Evolutionary conservation across 2,797 vertebrate species (phyloP).

Genomic region (Melanotaenia maccullochi): DNA sequence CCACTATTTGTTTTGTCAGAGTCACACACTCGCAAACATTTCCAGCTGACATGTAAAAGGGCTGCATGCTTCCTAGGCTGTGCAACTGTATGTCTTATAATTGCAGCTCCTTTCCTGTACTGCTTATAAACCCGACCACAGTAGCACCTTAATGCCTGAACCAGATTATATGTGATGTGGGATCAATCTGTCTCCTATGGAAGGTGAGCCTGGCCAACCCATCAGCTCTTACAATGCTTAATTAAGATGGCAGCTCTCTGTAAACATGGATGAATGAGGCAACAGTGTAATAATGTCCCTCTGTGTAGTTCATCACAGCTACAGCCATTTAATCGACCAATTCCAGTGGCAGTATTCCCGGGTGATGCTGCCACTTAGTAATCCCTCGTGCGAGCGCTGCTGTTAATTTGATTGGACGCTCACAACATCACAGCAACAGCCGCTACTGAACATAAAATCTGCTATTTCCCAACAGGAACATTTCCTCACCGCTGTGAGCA

Average conservation of each 20-base stretch:
- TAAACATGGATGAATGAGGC: slow-evolving; percentile 68
- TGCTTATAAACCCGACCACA: slow-evolving; percentile 21
- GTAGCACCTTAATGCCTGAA: slow-evolving; percentile 51
- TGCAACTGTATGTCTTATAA: slow-evolving; percentile 9
- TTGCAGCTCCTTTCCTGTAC: slow-evolving; percentile 11
- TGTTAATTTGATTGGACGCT: slow-evolving; percentile 67
- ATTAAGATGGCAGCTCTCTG: slow-evolving; percentile 74
- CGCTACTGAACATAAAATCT: slow-evolving; percentile 29
- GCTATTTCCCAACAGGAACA: slow-evolving; percentile 40
- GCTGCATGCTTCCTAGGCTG: neutral
- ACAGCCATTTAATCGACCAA: slow-evolving; percentile 62
- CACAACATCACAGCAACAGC: slow-evolving; percentile 46
- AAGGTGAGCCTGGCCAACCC: slow-evolving; percentile 54
- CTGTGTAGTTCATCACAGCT: slow-evolving; percentile 49
- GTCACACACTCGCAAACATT: slow-evolving; percentile 37
- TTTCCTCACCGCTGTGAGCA: slow-evolving; percentile 38
- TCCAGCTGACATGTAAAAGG: slow-evolving; percentile 22
- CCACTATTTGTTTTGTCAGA: slow-evolving; percentile 58
- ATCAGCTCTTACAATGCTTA: slow-evolving; percentile 66
- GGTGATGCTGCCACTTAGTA: slow-evolving; percentile 54
- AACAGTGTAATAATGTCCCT: slow-evolving; percentile 48
- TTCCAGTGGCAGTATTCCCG: slow-evolving; percentile 53
- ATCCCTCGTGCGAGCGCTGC: slow-evolving; percentile 55
- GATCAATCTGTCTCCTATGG: slow-evolving; percentile 72
- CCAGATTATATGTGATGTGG: slow-evolving; percentile 64